Evolutionary conservation across 2,888 invertebrate species (phyloP), one percentile per base, ranked within the genome.

Genomic region (Acrocera orbiculus): DNA sequence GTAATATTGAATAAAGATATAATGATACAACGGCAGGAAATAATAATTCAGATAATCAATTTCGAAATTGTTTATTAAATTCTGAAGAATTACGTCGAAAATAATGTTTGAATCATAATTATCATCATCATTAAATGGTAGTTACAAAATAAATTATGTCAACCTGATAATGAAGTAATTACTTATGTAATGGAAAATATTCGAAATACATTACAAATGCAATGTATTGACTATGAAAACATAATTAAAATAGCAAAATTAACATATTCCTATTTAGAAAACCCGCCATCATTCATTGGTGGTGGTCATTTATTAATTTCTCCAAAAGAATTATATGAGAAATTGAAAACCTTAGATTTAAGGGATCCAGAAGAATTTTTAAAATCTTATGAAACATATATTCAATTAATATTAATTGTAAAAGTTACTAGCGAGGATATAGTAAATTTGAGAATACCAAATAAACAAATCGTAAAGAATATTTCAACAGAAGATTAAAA

Each of bases 161-260:
- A 25, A 20, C 51, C 56, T 6, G 51, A 57, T 39, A 51, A 49
- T 36, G 56, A 58, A 35, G 47, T 58, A 3, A 52, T 59, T 15
- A 51, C 54, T 37, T 53, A 54, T 30, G 54, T 59, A 10, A 57
- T 59, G 34, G 48, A 46, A 30, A 49, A 50, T n/a, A 54, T 58
- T 36, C 51, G 50, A 13, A 55, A 53, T 36, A 51, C 53, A 38
- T 55, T 57, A 2, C 54, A 54, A 35, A 42, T 46, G 20, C 51
- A 53, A 2, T 37, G 51, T 13, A 52, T 58, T 14, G 56, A 55
- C 38, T 58, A 58, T 37, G 46, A 51, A 3, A 34, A 52, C 15
- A 41, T 58, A 22, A 50, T 51, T 2, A 54, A 57, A 36, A 50
- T 59, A 13, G 54, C 58, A 5, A 56, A 54, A 37, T 33, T 58